phyloP scores from a whole-genome alignment of 2,113 vertebrate genomes.

The Symphodus melops region DNA sequence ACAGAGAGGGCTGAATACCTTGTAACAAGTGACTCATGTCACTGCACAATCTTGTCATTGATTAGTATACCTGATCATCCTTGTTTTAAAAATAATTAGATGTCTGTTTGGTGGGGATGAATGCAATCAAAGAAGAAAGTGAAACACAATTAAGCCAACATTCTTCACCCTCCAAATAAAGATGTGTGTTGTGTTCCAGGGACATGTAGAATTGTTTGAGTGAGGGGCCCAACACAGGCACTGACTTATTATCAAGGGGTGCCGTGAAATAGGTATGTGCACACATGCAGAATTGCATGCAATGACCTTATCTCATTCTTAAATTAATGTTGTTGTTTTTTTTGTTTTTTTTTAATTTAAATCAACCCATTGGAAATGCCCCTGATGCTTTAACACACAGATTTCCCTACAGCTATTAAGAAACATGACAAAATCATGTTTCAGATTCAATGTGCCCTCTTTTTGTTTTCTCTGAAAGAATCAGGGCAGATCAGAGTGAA shows the following conservation, averaged over 20 bases:
- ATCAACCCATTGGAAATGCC: no score
- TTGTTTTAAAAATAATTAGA: conserved; percentile 43
- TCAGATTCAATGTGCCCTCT: background rate
- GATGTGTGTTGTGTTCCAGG: no score
- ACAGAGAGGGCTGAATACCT: conserved; percentile 15
- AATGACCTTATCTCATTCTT: background rate
- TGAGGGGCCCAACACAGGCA: no score
- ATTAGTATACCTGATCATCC: conserved; percentile 45
- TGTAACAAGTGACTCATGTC: conserved; percentile 38
- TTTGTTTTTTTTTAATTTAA: no score
- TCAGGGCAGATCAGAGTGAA: conserved; percentile 67
- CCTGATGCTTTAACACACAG: background rate
- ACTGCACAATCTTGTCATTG: conserved; percentile 47
- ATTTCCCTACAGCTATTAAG: conserved; percentile 11
- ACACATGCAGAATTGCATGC: background rate
- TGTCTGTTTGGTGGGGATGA: conserved; percentile 17
- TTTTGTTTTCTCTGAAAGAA: conserved; percentile 39
- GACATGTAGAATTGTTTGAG: no score
- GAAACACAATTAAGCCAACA: conserved; percentile 22
- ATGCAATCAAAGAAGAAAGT: conserved; percentile 27
- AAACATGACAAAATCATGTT: conserved; percentile 21
- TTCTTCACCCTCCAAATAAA: no score
- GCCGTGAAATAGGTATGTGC: no score
- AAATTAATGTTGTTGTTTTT: no score
- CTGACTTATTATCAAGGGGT: no score